Evolutionary conservation across 2,888 invertebrate species (phyloP).

Genomic region (Euplexia lucipara): DNA sequence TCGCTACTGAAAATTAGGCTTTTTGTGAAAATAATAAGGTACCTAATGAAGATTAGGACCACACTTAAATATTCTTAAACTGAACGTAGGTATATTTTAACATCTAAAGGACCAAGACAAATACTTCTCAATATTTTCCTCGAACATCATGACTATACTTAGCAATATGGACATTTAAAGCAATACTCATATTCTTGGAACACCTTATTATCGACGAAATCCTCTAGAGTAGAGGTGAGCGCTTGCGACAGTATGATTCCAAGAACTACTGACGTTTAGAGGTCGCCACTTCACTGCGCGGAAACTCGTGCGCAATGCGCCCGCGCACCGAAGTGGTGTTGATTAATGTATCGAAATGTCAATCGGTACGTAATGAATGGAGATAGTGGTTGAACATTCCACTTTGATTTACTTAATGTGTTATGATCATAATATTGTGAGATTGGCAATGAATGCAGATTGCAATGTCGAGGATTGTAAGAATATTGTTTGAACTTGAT

Average conservation of each 20-base stretch:
- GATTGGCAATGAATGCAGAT: slow-evolving; percentile 7
- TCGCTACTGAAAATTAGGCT: too few species aligned
- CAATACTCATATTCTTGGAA: slow-evolving; percentile 55
- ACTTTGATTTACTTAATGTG: slow-evolving; percentile 11
- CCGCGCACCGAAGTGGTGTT: slow-evolving; percentile 18
- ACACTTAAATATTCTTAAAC: background rate
- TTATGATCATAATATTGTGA: slow-evolving; percentile 7
- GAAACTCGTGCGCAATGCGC: slow-evolving; percentile 48
- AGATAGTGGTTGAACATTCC: slow-evolving; percentile 23
- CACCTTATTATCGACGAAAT: slow-evolving; percentile 53
- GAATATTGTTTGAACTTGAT: too few species aligned
- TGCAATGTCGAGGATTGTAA: background rate
- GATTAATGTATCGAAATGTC: slow-evolving; percentile 56
- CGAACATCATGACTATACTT: slow-evolving; percentile 26
- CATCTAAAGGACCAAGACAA: slow-evolving; percentile 9
- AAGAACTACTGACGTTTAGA: slow-evolving; percentile 64
- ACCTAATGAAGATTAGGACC: too few species aligned
- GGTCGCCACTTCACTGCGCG: slow-evolving; percentile 52
- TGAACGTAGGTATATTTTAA: background rate
- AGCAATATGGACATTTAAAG: slow-evolving; percentile 58
- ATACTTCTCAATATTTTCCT: slow-evolving; percentile 40
- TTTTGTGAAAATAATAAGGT: too few species aligned
- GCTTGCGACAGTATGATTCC: slow-evolving; percentile 62
- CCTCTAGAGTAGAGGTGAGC: slow-evolving; percentile 51
- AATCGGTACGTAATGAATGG: slow-evolving; percentile 44